phyloP scores from a whole-genome alignment of 1,140 invertebrate species.

The Trypoxylus dichotomus region DNA sequence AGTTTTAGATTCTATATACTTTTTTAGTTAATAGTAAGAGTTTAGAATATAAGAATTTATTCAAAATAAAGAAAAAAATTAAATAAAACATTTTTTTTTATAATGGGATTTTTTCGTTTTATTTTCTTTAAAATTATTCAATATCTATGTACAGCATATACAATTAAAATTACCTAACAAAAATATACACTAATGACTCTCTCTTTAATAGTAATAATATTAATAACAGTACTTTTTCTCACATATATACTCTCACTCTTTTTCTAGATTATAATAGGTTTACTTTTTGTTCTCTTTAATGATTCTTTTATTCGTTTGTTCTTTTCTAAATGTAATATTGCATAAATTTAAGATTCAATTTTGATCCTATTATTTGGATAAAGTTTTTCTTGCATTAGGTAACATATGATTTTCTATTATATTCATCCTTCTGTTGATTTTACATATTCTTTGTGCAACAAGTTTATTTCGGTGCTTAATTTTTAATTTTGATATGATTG shows the following conservation, averaged over 20 bases:
- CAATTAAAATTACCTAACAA: conserved; percentile 26
- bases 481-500: too few relatives aligned
- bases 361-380: too few relatives aligned
- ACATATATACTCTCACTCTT: neutral
- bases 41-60: neutral
- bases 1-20: conserved; percentile 78
- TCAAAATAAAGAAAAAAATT: conserved; percentile 7
- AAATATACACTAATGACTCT: conserved; percentile 24
- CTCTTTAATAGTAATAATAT: conserved; percentile 3
- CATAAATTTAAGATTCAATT: too few relatives aligned
- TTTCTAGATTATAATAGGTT: neutral
- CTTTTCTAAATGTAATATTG: too few relatives aligned
- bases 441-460: too few relatives aligned
- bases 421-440: too few relatives aligned
- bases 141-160: conserved; percentile 31
- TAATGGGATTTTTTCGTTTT: neutral
- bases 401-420: too few relatives aligned
- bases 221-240: conserved; percentile 11
- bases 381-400: too few relatives aligned
- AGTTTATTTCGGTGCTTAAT: too few relatives aligned
- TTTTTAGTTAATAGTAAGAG: conserved; percentile 67
- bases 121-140: conserved; percentile 7
- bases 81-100: conserved; percentile 23
- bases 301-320: neutral
- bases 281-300: neutral